Percentiles rank a stretch among this genome's conserved stretches.
phyloP scores from a whole-genome alignment of 1,140 invertebrate genomes.

The Venustaconcha ellipsiformis region DNA sequence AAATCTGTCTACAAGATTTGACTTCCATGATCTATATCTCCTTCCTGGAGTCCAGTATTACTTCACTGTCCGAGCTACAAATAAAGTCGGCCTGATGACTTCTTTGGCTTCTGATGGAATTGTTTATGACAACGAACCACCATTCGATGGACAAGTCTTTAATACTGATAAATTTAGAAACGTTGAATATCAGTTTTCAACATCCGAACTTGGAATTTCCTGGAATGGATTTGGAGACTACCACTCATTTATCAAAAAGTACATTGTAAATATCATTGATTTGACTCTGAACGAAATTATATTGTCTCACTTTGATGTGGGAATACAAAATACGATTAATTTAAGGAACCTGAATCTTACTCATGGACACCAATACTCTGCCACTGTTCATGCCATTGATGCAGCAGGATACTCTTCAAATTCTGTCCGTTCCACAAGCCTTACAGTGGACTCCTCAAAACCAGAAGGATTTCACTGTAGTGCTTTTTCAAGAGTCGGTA shows the following conservation, averaged over 20 bases:
- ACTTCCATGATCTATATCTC: constrained; percentile 8
- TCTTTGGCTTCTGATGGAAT: constrained; percentile 35
- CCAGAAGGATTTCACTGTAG: constrained; percentile 25
- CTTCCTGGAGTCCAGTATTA: constrained; percentile 36
- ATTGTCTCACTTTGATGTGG: constrained; percentile 9
- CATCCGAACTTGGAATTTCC: constrained; percentile 18
- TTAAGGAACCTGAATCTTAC: constrained; percentile 10
- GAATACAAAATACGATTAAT: constrained; percentile 8
- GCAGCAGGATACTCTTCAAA: constrained; percentile 30
- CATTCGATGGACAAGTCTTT: constrained; percentile 35
- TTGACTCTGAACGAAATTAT: background rate
- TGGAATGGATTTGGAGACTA: constrained; percentile 42
- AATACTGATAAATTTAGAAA: constrained; percentile 23
- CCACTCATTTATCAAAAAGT: constrained; percentile 26
- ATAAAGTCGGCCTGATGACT: constrained; percentile 32
- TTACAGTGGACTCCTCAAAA: constrained; percentile 32
- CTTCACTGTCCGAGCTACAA: constrained; percentile 32
- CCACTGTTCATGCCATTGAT: constrained; percentile 30
- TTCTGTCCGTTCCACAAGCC: constrained; percentile 1
- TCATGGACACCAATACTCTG: constrained; percentile 24
- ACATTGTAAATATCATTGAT: constrained; percentile 21
- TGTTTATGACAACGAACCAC: constrained; percentile 31
- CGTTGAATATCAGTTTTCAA: constrained; percentile 15
- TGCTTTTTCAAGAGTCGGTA: background rate
- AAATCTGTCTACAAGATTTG: constrained; percentile 11